Evolutionary conservation across 2,888 invertebrate genomes (phyloP), one percentile per base, ranked within the genome.

Genomic region (Cryptops parisi): DNA sequence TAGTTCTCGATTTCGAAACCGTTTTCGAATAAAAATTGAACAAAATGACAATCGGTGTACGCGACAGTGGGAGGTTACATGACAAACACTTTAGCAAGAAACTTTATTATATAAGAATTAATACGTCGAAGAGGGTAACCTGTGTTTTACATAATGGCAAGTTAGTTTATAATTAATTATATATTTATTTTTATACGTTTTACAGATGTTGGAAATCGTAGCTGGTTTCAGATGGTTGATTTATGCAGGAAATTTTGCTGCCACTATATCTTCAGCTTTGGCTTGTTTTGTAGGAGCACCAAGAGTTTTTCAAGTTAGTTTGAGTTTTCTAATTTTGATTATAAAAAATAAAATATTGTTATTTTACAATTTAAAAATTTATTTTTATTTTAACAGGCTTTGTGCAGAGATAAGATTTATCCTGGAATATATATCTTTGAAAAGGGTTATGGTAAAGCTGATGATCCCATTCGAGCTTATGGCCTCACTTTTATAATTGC

Each of bases 191-290:
- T n/a, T n/a, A n/a, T n/a, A n/a, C n/a, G n/a, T n/a, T 27, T 49
- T 58, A 12, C 55, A 71, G 69, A 66, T 67, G 39, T 67, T 70
- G 62, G 66, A 68, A 57, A 58, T 69, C 54, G 63, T 69, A 2
- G 67, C 72, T 3, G 72, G 78, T 0, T 90, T 84, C 81, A 85
- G 87, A 15, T 89, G 89, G 0, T 74, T 97, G 22, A 93, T 94
- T 64, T 89, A 91, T 68, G 90, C 87, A 1, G 97, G 97, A 0
- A 94, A 96, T 65, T 96, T 91, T 73, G 94, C 96, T 1, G 97
- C 97, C 2, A 96, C 97, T 0, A 74, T 97, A 6, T 93, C 93
- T 46, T 96, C 96, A 0, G 94, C 96, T 0, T 73, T 97, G 40
- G 97, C 96, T 1, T 91, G 93, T 72, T 74, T 97, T 56, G 76